phyloP scores from a whole-genome alignment of 1,140 invertebrate genomes.

The Streblospio benedicti region DNA sequence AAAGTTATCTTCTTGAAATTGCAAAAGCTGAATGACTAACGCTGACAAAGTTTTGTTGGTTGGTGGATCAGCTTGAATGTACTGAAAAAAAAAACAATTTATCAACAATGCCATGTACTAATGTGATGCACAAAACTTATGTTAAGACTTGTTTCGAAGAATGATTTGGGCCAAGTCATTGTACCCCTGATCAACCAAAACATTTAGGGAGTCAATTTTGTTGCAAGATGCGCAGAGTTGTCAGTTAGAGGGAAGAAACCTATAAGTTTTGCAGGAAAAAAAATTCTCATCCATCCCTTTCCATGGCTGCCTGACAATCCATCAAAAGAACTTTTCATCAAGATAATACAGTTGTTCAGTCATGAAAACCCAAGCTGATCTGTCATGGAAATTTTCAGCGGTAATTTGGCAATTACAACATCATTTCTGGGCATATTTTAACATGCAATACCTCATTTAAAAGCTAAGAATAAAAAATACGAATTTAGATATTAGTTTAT shows the following conservation, averaged over 20 bases:
- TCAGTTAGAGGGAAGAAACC: background rate
- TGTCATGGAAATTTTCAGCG: too few relatives aligned
- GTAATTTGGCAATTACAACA: too few relatives aligned
- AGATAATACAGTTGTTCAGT: too few relatives aligned
- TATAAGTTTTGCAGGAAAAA: too few relatives aligned
- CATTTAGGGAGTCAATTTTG: background rate
- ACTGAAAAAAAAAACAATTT: conserved; percentile 54
- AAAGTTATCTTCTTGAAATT: conserved; percentile 93
- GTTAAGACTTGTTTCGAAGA: background rate
- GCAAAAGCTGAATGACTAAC: conserved; percentile 76
- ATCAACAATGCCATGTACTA: background rate
- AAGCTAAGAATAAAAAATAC: too few relatives aligned
- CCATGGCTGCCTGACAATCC: too few relatives aligned
- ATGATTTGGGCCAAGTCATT: background rate
- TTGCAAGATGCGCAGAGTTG: background rate
- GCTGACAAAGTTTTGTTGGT: conserved; percentile 81
- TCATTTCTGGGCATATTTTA: too few relatives aligned
- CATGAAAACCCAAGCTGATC: too few relatives aligned
- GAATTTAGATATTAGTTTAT: too few relatives aligned
- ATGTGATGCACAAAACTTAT: background rate
- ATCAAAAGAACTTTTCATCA: too few relatives aligned
- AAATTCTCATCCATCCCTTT: too few relatives aligned
- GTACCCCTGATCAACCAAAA: background rate
- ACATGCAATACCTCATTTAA: too few relatives aligned
- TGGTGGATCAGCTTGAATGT: conserved; percentile 81